These are phyloP conservation scores for Bucco capensis DNA, from an alignment of 2,113 vertebrate genomes.

Conservation along the genomic window DNA sequence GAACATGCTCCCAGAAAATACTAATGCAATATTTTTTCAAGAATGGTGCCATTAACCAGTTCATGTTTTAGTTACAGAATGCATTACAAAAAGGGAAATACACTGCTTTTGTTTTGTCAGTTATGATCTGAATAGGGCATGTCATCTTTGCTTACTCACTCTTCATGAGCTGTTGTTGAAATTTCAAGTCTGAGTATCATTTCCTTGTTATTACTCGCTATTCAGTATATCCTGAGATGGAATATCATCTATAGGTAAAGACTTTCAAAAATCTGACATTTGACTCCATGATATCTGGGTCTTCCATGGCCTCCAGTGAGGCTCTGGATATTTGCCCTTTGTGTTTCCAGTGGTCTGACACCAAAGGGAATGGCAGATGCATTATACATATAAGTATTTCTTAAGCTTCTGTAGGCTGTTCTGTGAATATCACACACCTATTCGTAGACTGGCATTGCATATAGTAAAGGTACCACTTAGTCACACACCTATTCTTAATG, in stretches of 20 bases:
- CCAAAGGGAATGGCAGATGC: not conserved
- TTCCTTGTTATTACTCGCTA: not conserved
- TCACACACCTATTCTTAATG: not conserved
- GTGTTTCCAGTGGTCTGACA: not conserved
- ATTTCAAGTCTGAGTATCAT: not conserved
- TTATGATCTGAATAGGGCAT: not conserved
- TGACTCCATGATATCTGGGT: not conserved
- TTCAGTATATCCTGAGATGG: not conserved
- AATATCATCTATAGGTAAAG: not conserved
- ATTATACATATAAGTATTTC: not conserved
- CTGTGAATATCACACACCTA: not conserved
- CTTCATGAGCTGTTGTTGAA: not conserved
- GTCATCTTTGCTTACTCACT: not conserved
- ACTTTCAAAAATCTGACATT: not conserved
- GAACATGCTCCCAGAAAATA: not conserved
- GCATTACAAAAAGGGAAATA: not conserved
- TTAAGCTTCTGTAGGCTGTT: not conserved
- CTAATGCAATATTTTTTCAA: not conserved
- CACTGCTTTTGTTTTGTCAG: not conserved
- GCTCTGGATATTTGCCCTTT: not conserved
- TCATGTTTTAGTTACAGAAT: not conserved
- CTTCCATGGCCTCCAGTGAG: not conserved
- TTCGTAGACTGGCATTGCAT: not conserved
- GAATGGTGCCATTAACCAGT: not conserved
- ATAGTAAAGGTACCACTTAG: not conserved